Evolutionary conservation across 2,888 invertebrate species (phyloP).

Genomic region (Tanytarsus gracilentus): DNA sequence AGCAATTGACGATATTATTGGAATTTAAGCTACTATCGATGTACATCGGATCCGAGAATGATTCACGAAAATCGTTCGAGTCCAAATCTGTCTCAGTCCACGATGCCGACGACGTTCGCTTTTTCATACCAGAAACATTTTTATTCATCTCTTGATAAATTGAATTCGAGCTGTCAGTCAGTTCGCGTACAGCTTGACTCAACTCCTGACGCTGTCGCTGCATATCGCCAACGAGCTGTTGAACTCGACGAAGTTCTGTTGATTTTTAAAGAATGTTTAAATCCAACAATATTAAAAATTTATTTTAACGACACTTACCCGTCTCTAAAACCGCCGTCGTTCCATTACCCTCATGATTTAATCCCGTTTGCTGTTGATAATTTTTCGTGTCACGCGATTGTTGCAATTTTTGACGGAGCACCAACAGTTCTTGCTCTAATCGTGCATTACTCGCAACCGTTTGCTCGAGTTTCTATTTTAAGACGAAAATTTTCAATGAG

Average conservation of each 20-base stretch:
- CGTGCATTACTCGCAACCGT: slow-evolving; percentile 84
- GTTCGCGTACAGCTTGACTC: slow-evolving; percentile 73
- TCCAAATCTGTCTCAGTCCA: slow-evolving; percentile 90
- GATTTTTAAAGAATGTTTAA: not conserved
- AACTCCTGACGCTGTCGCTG: slow-evolving; percentile 78
- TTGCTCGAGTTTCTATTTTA: slow-evolving; percentile 75
- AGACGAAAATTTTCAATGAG: too few relatives aligned
- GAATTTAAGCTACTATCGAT: slow-evolving; percentile 46
- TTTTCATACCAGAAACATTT: slow-evolving; percentile 41
- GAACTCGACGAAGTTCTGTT: slow-evolving; percentile 69
- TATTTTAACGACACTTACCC: slow-evolving; percentile 36
- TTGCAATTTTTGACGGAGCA: slow-evolving; percentile 74
- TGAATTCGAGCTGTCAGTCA: slow-evolving; percentile 71
- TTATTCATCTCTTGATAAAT: slow-evolving; percentile 50
- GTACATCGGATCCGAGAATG: slow-evolving; percentile 52
- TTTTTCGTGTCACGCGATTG: slow-evolving; percentile 52
- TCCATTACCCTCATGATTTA: slow-evolving; percentile 36
- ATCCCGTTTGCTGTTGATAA: slow-evolving; percentile 33
- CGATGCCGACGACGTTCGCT: slow-evolving; percentile 53
- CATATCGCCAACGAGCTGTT: slow-evolving; percentile 74
- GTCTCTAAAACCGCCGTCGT: slow-evolving; percentile 63
- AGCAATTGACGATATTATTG: slow-evolving; percentile 33
- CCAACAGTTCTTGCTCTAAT: slow-evolving; percentile 76
- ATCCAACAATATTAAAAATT: slow-evolving; percentile 3
- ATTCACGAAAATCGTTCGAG: slow-evolving; percentile 47